A percentile compares a stretch with the other conserved stretches of the same genome.
These are phyloP conservation scores for Clytia hemisphaerica DNA, from an alignment of 30 jellyfish, hydroid and myxozoan genomes.

Conservation along the genomic window DNA sequence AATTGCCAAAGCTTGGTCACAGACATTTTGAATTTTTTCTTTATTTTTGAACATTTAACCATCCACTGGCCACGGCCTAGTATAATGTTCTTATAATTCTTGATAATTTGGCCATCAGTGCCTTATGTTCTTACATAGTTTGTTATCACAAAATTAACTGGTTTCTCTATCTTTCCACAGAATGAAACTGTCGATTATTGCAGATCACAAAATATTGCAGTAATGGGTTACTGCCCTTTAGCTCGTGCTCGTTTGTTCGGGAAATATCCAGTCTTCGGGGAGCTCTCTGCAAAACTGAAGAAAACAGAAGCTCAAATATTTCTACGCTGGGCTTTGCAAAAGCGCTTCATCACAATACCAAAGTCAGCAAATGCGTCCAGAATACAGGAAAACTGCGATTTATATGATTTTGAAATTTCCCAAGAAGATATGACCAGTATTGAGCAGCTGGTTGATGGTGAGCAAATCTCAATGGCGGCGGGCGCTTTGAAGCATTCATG, in stretches of 20 bases:
- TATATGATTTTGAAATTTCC: constrained; percentile 46
- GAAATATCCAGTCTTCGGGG: constrained; percentile 22
- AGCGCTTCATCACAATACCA: constrained; percentile 59
- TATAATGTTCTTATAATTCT: too few relatives aligned
- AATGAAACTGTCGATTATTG: constrained; percentile 57
- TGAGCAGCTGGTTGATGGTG: constrained; percentile 47
- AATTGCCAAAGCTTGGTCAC: too few relatives aligned
- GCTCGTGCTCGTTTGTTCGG: constrained; percentile 68
- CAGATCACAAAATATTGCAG: constrained; percentile 26
- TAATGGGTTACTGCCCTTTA: constrained; percentile 95
- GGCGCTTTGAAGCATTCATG: constrained; percentile 58
- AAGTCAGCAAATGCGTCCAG: constrained; percentile 70
- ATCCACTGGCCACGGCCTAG: too few relatives aligned
- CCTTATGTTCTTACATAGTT: too few relatives aligned
- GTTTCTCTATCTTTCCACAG: too few relatives aligned
- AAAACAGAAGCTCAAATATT: constrained; percentile 71
- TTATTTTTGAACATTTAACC: too few relatives aligned
- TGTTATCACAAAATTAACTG: too few relatives aligned
- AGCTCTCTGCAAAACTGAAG: constrained; percentile 41
- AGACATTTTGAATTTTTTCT: too few relatives aligned
- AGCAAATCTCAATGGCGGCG: constrained; percentile 46
- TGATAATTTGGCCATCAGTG: too few relatives aligned
- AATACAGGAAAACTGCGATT: constrained; percentile 55
- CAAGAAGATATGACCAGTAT: constrained; percentile 57
- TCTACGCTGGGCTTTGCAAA: constrained; percentile 81